Conservation (phyloP, 2,797 vertebrate genomes). For the Merluccius polli region DNA sequence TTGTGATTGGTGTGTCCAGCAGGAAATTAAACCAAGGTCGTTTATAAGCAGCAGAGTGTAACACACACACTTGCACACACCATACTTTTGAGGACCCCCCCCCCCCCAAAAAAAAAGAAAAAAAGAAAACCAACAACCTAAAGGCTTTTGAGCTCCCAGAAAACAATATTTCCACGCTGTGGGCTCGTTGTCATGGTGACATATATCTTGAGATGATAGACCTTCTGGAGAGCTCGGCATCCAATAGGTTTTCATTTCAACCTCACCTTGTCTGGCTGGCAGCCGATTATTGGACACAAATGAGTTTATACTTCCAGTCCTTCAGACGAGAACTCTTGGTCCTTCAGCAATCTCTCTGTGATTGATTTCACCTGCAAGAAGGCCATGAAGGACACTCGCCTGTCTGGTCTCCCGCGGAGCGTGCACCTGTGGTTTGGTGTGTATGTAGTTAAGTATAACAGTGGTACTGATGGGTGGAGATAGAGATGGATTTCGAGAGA, state of each 20-base stretch:
- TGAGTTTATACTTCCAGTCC: slow-evolving; percentile 24
- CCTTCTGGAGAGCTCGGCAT: slow-evolving; percentile 34
- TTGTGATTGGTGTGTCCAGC: slow-evolving; percentile 43
- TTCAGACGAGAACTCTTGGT: slow-evolving; percentile 17
- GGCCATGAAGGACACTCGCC: slow-evolving; percentile 34
- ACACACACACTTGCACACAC: neutral
- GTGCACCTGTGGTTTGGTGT: slow-evolving; percentile 2
- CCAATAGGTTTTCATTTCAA: slow-evolving; percentile 49
- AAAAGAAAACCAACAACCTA: neutral
- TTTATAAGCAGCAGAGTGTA: neutral
- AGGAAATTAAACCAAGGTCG: slow-evolving; percentile 53
- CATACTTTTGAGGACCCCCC: neutral
- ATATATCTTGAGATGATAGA: slow-evolving; percentile 34
- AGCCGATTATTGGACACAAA: slow-evolving; percentile 22
- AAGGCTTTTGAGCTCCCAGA: slow-evolving; percentile 22
- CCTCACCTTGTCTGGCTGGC: slow-evolving; percentile 42
- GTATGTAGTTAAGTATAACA: neutral
- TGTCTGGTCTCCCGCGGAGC: slow-evolving; percentile 31
- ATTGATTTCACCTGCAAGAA: slow-evolving; percentile 44
- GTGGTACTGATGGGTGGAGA: neutral
- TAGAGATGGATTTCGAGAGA: neutral
- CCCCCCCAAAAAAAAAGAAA: neutral
- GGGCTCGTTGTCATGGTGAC: slow-evolving; percentile 9
- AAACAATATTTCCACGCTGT: slow-evolving; percentile 35
- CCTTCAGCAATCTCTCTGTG: slow-evolving; percentile 24